Evolutionary conservation across 2,113 vertebrate species (phyloP).

Genomic region (Neofelis nebulosa): DNA sequence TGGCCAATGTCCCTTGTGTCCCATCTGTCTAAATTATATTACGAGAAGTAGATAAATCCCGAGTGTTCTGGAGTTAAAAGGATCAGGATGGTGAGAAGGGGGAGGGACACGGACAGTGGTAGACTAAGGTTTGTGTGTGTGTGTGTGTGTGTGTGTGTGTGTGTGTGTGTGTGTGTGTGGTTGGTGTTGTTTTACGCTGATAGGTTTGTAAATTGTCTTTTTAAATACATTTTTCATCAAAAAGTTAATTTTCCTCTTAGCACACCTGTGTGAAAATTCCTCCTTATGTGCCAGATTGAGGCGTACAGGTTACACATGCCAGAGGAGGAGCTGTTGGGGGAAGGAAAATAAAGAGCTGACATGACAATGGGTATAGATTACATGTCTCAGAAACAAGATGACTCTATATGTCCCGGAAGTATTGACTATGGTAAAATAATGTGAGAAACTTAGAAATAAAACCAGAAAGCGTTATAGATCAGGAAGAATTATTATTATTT

Average conservation of each 20-base stretch:
- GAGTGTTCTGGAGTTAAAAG: not conserved
- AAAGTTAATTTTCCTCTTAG: not conserved
- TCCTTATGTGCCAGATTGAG: not conserved
- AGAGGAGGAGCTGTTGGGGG: not conserved
- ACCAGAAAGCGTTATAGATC: not conserved
- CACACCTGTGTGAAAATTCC: not conserved
- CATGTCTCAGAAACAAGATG: not conserved
- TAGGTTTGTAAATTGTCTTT: not conserved
- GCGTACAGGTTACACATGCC: not conserved
- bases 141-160: not conserved
- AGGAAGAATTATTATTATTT: not conserved
- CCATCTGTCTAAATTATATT: not conserved
- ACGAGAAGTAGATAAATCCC: not conserved
- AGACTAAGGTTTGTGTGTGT: not conserved
- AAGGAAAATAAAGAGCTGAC: not conserved
- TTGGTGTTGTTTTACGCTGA: not conserved
- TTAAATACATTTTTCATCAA: not conserved
- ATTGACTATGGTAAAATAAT: not conserved
- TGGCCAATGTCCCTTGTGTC: not conserved
- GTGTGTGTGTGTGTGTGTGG: not conserved
- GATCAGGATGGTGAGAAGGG: not conserved
- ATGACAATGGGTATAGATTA: not conserved
- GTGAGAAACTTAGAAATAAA: not conserved
- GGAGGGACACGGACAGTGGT: not conserved
- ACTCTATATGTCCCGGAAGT: not conserved